Percentiles rank a stretch among this genome's conserved stretches.
Conservation (phyloP, 1,140 invertebrate genomes). For the Drosophila tsacasi region DNA sequence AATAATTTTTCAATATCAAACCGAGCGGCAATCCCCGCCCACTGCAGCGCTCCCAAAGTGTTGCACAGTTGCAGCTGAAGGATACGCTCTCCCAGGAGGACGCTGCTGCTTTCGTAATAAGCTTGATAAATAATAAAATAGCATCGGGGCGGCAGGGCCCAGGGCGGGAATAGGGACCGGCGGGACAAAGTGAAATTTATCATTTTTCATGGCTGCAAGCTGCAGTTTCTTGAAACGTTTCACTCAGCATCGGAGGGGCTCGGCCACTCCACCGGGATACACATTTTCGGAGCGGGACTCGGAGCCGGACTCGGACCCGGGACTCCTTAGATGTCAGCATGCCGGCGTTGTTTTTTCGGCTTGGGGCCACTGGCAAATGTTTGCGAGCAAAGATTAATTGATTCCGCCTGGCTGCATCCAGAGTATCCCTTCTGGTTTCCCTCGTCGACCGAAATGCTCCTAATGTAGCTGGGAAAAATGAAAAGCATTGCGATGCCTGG, state of each 20-base stretch:
- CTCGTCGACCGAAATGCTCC: constrained; percentile 6
- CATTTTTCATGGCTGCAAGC: constrained; percentile 82
- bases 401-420: constrained; percentile 79
- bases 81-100: constrained; percentile 32
- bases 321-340: constrained; percentile 69
- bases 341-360: constrained; percentile 49
- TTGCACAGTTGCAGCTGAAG: constrained; percentile 75
- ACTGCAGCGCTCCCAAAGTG: constrained; percentile 21
- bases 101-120: constrained; percentile 75
- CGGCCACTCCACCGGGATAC: constrained; percentile 31
- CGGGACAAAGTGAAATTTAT: constrained; percentile 76
- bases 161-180: background rate
- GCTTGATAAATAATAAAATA: constrained; percentile 83
- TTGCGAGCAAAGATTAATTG: constrained; percentile 81
- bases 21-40: constrained; percentile 66
- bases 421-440: constrained; percentile 63
- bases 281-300: constrained; percentile 58
- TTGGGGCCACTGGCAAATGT: constrained; percentile 68
- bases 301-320: constrained; percentile 31
- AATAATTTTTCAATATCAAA: constrained; percentile 84
- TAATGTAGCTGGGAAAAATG: constrained; percentile 8
- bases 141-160: constrained; percentile 32
- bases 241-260: constrained; percentile 58
- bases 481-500: background rate
- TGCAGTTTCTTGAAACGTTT: constrained; percentile 83